These are phyloP conservation scores for Girardia tigrina DNA, from an alignment of 2,888 invertebrate species.

Conservation along the genomic window DNA sequence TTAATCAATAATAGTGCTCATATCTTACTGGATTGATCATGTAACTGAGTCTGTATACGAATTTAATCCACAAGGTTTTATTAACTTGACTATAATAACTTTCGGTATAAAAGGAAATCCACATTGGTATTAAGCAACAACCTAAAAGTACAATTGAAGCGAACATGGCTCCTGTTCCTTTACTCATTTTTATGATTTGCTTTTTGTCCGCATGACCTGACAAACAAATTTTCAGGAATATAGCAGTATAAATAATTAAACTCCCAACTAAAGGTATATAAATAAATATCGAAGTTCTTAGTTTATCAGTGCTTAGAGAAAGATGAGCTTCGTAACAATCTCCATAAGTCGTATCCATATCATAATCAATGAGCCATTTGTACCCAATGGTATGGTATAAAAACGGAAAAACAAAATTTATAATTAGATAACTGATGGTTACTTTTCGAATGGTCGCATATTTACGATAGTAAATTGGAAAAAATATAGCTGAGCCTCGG, in stretches of 20 bases:
- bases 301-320: not conserved
- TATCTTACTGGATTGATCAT: not conserved
- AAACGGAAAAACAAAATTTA: not conserved
- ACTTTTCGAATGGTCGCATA: not conserved
- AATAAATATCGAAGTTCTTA: not conserved
- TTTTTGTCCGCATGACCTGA: not conserved
- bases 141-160: not conserved
- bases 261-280: not conserved
- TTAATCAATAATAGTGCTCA: too few relatives aligned
- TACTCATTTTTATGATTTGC: not conserved
- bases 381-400: not conserved
- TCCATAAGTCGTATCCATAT: not conserved
- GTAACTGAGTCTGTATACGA: not conserved
- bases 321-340: not conserved
- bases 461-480: not conserved
- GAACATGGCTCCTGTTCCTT: not conserved
- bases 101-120: not conserved
- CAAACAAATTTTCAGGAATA: not conserved
- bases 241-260: not conserved
- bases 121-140: not conserved
- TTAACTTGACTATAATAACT: not conserved
- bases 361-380: not conserved
- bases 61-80: not conserved
- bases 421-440: not conserved
- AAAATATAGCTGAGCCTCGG: not conserved